Conservation (phyloP, 2,888 invertebrate genomes). For the Odontomyia ornata region DNA sequence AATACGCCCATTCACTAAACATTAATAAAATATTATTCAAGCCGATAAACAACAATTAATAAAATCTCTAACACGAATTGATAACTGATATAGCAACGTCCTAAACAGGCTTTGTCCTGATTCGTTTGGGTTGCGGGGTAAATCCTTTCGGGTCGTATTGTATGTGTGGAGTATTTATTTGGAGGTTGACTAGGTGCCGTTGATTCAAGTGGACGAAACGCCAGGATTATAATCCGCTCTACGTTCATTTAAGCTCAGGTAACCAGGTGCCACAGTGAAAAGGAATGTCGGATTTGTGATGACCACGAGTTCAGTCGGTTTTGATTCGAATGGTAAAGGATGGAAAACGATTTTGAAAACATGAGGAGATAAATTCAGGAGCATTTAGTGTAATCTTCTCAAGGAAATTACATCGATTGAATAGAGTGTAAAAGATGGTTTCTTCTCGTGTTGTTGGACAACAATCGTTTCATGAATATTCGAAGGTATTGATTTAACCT, state of each 20-base stretch:
- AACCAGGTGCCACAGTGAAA: not conserved
- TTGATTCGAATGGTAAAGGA: not conserved
- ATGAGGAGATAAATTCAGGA: not conserved
- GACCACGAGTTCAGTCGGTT: not conserved
- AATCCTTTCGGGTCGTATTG: slow-evolving; percentile 18
- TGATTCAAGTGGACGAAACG: not conserved
- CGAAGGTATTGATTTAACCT: too few relatives aligned
- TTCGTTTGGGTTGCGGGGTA: not conserved
- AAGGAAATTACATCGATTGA: not conserved
- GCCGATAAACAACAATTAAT: slow-evolving; percentile 41
- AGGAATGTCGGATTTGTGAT: not conserved
- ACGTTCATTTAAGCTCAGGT: not conserved
- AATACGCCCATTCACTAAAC: not conserved
- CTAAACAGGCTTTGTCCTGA: not conserved
- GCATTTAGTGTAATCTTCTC: slow-evolving; percentile 7
- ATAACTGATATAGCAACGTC: not conserved
- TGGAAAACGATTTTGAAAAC: not conserved
- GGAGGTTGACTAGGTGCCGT: not conserved
- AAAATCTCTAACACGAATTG: slow-evolving; percentile 32
- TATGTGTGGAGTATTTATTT: not conserved
- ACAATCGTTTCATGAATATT: too few relatives aligned
- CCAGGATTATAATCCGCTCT: slow-evolving; percentile 18
- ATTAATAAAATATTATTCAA: slow-evolving; percentile 34
- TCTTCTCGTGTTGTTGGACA: too few relatives aligned
- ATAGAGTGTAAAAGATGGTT: too few relatives aligned